phyloP scores from a whole-genome alignment of 2,888 invertebrate genomes.

The Bombylius major region DNA sequence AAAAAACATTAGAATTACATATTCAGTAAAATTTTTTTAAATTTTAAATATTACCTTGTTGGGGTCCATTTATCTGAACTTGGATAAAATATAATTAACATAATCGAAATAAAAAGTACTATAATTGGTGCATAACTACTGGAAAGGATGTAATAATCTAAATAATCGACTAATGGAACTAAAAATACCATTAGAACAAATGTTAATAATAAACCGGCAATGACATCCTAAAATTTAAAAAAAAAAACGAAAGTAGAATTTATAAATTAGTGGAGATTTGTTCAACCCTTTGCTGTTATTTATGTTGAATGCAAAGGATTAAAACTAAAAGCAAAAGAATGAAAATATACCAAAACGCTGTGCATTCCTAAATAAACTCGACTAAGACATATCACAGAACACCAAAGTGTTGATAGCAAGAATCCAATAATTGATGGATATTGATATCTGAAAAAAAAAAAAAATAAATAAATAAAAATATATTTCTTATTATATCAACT shows the following conservation, averaged over 20 bases:
- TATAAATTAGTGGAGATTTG: too few relatives aligned
- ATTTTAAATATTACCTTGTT: constrained; percentile 48
- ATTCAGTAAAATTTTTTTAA: background rate
- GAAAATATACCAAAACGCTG: constrained; percentile 54
- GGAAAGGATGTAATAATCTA: constrained; percentile 61
- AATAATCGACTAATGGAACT: constrained; percentile 58
- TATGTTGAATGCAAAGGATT: too few relatives aligned
- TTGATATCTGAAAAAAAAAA: constrained; percentile 46
- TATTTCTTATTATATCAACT: background rate
- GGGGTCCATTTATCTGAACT: constrained; percentile 79
- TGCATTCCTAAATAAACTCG: constrained; percentile 90
- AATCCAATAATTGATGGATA: constrained; percentile 49
- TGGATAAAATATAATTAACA: constrained; percentile 66
- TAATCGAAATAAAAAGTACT: constrained; percentile 49
- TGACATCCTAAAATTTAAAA: constrained; percentile 54
- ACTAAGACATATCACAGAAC: constrained; percentile 68
- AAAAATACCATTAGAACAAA: constrained; percentile 54
- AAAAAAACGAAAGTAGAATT: background rate
- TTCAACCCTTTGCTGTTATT: too few relatives aligned
- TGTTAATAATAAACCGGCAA: constrained; percentile 63
- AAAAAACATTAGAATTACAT: background rate
- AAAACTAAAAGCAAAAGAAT: too few relatives aligned
- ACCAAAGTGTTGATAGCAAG: constrained; percentile 51
- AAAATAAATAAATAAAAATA: background rate
- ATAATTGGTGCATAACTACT: constrained; percentile 50